These are phyloP conservation scores for Drosophila dunni DNA, from an alignment of 1,140 invertebrate species.

Conservation along the genomic window DNA sequence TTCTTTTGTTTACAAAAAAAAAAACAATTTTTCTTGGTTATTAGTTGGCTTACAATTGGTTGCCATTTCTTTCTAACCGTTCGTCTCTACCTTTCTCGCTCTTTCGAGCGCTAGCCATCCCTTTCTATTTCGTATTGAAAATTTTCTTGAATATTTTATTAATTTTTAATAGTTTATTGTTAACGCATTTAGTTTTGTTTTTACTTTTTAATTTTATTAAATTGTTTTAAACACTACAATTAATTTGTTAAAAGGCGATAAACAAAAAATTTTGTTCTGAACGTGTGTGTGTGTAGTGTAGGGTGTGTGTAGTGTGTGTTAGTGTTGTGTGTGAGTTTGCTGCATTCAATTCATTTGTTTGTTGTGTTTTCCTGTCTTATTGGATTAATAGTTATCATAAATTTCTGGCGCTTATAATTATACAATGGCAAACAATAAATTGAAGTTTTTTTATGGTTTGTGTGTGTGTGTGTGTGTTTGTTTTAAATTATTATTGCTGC, in stretches of 20 bases:
- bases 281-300: constrained; percentile 24
- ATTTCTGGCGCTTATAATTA: constrained; percentile 39
- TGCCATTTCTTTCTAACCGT: constrained; percentile 5
- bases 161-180: constrained; percentile 13
- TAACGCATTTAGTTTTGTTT: constrained; percentile 35
- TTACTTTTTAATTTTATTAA: constrained; percentile 53
- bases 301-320: constrained; percentile 22
- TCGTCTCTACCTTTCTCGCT: constrained; percentile 4
- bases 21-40: not conserved
- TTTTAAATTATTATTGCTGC: constrained; percentile 30
- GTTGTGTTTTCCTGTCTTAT: constrained; percentile 11
- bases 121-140: not conserved
- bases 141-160: not conserved
- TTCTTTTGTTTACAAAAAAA: too few relatives aligned
- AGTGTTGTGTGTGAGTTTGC: constrained; percentile 11
- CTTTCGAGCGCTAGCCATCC: constrained; percentile 2
- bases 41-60: constrained; percentile 8
- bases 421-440: constrained; percentile 55
- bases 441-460: constrained; percentile 23
- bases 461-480: constrained; percentile 16
- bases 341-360: constrained; percentile 21
- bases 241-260: constrained; percentile 60
- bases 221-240: constrained; percentile 59
- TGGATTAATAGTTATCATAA: constrained; percentile 33
- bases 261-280: constrained; percentile 48